These are phyloP conservation scores for Tragelaphus scriptus DNA, from an alignment of 2,113 vertebrate genomes.

Conservation along the genomic window DNA sequence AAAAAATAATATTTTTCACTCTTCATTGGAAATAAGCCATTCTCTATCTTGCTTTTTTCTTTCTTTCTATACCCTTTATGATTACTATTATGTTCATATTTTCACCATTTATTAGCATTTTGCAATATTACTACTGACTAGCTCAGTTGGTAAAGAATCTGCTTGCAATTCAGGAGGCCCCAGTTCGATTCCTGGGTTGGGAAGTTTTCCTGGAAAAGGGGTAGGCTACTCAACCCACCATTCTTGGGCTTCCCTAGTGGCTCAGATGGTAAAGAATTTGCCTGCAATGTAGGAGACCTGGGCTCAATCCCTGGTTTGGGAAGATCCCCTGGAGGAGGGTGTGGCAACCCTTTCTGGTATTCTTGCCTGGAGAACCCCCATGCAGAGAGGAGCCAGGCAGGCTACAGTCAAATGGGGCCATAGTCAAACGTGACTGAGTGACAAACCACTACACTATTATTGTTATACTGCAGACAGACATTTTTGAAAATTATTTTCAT, in stretches of 20 bases:
- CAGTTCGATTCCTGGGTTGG: neutral
- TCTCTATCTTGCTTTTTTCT: neutral
- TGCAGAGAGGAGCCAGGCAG: neutral
- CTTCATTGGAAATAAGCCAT: neutral
- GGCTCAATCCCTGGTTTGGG: neutral
- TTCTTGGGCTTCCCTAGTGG: neutral
- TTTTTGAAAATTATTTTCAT: neutral
- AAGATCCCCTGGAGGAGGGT: neutral
- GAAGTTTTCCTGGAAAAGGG: neutral
- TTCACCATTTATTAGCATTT: neutral
- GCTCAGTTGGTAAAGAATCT: neutral
- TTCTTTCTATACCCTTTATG: neutral
- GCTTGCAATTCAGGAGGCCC: neutral
- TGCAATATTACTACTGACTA: neutral
- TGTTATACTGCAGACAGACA: neutral
- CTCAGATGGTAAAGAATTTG: neutral
- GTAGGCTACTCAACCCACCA: neutral
- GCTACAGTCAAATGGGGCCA: neutral
- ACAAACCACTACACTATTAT: neutral
- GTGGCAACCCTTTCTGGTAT: neutral
- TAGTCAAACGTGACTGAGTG: rapidly evolving
- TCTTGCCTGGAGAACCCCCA: neutral
- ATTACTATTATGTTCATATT: neutral
- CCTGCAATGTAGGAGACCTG: neutral
- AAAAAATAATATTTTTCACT: neutral